These are phyloP conservation scores for Nomada ruficornis DNA, from an alignment of 2,888 invertebrate genomes.

Conservation along the genomic window DNA sequence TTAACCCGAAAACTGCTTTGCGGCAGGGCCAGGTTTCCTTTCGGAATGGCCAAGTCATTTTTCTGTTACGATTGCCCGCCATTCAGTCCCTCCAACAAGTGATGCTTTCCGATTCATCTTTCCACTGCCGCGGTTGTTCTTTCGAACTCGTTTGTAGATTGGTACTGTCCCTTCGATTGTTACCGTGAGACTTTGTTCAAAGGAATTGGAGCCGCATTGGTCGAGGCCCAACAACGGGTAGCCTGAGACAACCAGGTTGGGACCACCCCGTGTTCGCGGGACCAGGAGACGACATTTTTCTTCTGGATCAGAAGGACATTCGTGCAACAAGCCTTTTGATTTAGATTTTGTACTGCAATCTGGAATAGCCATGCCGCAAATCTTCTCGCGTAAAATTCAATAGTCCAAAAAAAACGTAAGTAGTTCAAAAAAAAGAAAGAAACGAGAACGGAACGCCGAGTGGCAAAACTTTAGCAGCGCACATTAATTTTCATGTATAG, in stretches of 20 bases:
- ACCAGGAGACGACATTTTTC: not conserved
- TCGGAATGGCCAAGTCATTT: constrained; percentile 57
- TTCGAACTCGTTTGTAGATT: not conserved
- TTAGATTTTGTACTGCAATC: too few relatives aligned
- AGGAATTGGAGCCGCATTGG: too few relatives aligned
- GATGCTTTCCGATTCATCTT: too few relatives aligned
- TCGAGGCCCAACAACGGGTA: too few relatives aligned
- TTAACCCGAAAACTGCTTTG: constrained; percentile 68
- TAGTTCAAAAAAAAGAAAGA: too few relatives aligned
- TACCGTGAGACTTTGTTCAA: not conserved
- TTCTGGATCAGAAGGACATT: constrained; percentile 24
- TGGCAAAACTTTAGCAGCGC: constrained; percentile 13
- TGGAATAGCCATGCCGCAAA: not conserved
- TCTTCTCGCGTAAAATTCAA: constrained; percentile 5
- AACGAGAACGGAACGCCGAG: not conserved
- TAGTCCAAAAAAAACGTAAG: too few relatives aligned
- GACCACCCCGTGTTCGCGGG: too few relatives aligned
- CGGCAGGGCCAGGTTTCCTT: constrained; percentile 55
- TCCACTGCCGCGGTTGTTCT: not conserved
- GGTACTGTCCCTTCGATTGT: not conserved
- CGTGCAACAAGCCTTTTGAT: not conserved
- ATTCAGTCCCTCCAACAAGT: not conserved
- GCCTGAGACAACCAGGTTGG: too few relatives aligned
- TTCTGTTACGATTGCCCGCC: constrained; percentile 23
- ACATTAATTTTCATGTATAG: constrained; percentile 53